Base-by-base conservation (phyloP, 2,888 invertebrate species). In the Sturmia bella region DNA sequence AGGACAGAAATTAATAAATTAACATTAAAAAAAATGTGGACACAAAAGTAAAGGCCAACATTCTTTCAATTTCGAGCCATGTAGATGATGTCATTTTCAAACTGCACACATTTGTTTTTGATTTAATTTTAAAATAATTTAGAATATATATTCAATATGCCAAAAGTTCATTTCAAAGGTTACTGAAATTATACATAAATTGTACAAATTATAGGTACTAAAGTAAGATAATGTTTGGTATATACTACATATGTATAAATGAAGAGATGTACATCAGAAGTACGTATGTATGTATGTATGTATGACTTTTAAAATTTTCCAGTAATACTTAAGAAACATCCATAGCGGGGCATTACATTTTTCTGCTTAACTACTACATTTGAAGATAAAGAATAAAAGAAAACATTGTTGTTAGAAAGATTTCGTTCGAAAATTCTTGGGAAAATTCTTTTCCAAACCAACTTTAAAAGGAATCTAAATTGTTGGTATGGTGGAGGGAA, bases 1-100 rank as follows among this genome's bases (percentile, higher is more conserved):
- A 81, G 61, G 61, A 77, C 72, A 45, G 32, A 69, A 73, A 66
- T 70, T 27, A 70, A 56, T 81, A 69, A 24, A 24, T 39, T 64
- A 19, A 39, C 56, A 63, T 57, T 66, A 59, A 54, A 45, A 12
- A 57, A n/a, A n/a, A n/a, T n/a, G n/a, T n/a, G n/a, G 54, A 50
- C 39, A 59, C 13, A 66, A 59, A 75, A 54, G 50, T 54, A 69
- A 77, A 77, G 69, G 59, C 76, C 68, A 76, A 61, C 41, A 77
- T 63, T 70, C 73, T 72, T 73, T 73, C 68, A 73, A 77, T 61
- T 73, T 81, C 61, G 73, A 56, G 48, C 54, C n/a, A n/a, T n/a
- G n/a, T 56, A 9, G 32, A 41, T 43, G 72, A 81, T 81, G 72
- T 81, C 73, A 73, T 73, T 37, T 41, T 21, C 43, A 63, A 72